Conservation (phyloP, 2,888 invertebrate species). For the Lagria hirta region DNA sequence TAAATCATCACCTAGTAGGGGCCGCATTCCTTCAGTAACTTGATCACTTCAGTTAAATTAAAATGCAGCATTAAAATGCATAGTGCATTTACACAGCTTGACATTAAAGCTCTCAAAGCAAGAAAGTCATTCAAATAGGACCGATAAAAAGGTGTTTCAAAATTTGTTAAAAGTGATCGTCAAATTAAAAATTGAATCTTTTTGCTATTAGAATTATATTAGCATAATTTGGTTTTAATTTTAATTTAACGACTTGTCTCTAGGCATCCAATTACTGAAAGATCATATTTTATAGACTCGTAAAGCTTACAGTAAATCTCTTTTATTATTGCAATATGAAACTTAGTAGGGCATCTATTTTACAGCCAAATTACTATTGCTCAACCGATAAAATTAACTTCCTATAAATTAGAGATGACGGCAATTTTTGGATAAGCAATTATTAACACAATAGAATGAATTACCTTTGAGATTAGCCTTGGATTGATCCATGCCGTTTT, state of each 20-base stretch:
- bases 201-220: slow-evolving; percentile 15
- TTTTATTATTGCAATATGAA: slow-evolving; percentile 32
- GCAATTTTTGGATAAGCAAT: slow-evolving; percentile 8
- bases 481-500: slow-evolving; percentile 63
- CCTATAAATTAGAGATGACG: slow-evolving; percentile 14
- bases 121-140: too few relatives aligned
- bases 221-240: slow-evolving; percentile 24
- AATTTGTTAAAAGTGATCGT: slow-evolving; percentile 11
- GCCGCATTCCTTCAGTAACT: slow-evolving; percentile 42
- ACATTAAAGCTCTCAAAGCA: too few relatives aligned
- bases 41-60: slow-evolving; percentile 32
- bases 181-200: slow-evolving; percentile 1
- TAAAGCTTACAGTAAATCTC: slow-evolving; percentile 39
- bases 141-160: slow-evolving; percentile 5
- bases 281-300: slow-evolving; percentile 39
- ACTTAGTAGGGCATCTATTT: slow-evolving; percentile 13
- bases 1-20: slow-evolving; percentile 48
- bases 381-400: slow-evolving; percentile 19
- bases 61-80: slow-evolving; percentile 32
- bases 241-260: slow-evolving; percentile 28
- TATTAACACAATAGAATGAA: slow-evolving; percentile 30
- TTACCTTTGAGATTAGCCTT: slow-evolving; percentile 60
- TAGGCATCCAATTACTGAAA: slow-evolving; percentile 36
- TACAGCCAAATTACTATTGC: slow-evolving; percentile 15
- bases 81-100: slow-evolving; percentile 19